phyloP scores from a whole-genome alignment of 2,113 vertebrate species.

The Stegastes partitus region DNA sequence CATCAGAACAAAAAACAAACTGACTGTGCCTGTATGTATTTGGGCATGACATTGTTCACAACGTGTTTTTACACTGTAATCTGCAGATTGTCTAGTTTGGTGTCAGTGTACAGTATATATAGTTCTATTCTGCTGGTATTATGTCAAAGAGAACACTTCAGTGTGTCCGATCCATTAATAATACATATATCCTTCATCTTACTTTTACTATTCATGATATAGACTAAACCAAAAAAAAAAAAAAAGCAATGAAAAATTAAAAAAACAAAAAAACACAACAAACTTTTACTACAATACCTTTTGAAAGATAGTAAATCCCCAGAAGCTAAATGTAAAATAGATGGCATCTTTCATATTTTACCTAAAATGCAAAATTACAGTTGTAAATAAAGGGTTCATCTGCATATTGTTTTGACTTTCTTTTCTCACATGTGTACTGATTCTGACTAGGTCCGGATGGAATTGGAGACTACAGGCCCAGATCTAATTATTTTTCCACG shows the following conservation, averaged over 20 bases:
- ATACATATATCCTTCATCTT: too few species aligned
- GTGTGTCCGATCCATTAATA: not conserved
- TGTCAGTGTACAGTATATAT: not conserved
- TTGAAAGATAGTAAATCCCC: too few species aligned
- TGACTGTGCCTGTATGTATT: not conserved
- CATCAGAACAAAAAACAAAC: not conserved
- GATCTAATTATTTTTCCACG: constrained; percentile 61
- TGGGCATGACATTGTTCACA: not conserved
- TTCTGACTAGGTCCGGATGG: constrained; percentile 84
- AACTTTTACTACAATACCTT: too few species aligned
- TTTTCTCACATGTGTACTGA: not conserved
- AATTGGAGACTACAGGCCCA: constrained; percentile 80
- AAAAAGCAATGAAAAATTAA: not conserved
- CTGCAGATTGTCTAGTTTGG: not conserved
- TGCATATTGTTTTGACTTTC: not conserved
- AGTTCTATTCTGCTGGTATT: too few species aligned
- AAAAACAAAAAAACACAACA: too few species aligned
- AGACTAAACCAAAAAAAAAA: not conserved
- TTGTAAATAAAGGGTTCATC: not conserved
- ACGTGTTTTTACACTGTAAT: not conserved
- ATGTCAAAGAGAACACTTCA: not conserved
- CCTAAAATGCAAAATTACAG: not conserved
- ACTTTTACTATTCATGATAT: too few species aligned
- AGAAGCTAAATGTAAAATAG: too few species aligned
- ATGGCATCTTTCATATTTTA: too few species aligned